Conservation (phyloP, 2,113 vertebrate genomes). For the Chionis minor region DNA sequence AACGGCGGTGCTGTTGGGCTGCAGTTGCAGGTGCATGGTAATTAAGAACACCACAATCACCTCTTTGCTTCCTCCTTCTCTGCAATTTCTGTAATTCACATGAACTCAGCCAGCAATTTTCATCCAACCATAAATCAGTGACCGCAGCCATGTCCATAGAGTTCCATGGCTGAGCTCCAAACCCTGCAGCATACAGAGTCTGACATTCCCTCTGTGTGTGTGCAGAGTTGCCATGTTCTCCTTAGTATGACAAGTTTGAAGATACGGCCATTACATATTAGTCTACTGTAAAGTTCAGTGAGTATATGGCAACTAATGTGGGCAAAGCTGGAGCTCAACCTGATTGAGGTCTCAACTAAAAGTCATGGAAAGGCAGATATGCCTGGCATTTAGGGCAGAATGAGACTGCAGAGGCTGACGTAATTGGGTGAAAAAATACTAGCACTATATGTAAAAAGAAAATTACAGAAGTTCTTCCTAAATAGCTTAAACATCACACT, state of each 20-base stretch:
- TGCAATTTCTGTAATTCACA: background rate
- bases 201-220: background rate
- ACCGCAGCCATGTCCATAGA: background rate
- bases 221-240: background rate
- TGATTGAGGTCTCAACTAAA: background rate
- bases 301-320: background rate
- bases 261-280: background rate
- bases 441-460: background rate
- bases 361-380: background rate
- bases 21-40: background rate
- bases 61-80: background rate
- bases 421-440: background rate
- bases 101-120: background rate
- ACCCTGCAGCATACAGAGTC: background rate
- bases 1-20: background rate
- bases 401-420: background rate
- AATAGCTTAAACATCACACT: background rate
- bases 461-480: background rate
- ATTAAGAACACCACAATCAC: background rate
- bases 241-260: background rate
- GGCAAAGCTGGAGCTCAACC: background rate
- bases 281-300: background rate
- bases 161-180: background rate
- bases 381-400: background rate
- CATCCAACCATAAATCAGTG: background rate